These are phyloP conservation scores for Podarcis muralis DNA, from an alignment of 2,113 vertebrate species.

Conservation along the genomic window DNA sequence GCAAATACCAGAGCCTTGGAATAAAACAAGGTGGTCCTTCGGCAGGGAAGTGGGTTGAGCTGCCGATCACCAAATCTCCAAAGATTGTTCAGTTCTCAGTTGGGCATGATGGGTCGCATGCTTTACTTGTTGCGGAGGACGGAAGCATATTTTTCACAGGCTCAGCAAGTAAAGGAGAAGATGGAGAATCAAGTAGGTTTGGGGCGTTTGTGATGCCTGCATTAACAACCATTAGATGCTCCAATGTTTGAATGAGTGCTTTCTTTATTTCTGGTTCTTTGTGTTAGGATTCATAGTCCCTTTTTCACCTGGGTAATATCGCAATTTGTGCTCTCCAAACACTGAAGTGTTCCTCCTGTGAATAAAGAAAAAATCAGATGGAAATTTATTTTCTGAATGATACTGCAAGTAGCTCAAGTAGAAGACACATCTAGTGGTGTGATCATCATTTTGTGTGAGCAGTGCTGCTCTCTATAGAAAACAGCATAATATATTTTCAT, in stretches of 20 bases:
- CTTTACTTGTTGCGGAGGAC: slow-evolving; percentile 95
- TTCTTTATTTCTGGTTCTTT: neutral
- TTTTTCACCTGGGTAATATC: neutral
- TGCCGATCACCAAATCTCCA: slow-evolving; percentile 96
- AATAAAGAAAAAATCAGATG: neutral
- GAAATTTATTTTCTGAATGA: neutral
- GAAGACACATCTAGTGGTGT: neutral
- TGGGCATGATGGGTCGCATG: slow-evolving; percentile 97
- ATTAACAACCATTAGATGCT: neutral
- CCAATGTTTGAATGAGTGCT: neutral
- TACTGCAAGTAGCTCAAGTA: neutral
- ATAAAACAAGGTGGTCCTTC: slow-evolving; percentile 98
- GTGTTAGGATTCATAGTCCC: neutral
- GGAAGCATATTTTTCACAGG: slow-evolving; percentile 98
- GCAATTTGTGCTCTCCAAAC: neutral
- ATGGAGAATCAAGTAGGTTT: slow-evolving; percentile 95
- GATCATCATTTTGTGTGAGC: neutral
- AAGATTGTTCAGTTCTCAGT: slow-evolving; percentile 97
- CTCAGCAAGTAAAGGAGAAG: slow-evolving; percentile 97
- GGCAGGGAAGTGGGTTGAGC: slow-evolving; percentile 96
- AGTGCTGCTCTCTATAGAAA: neutral
- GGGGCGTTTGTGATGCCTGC: neutral
- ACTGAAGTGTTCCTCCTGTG: neutral
- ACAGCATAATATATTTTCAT: neutral
- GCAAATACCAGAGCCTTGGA: slow-evolving; percentile 98